Evolutionary conservation across 2,888 invertebrate species (phyloP), one percentile per base, ranked within the genome.

Genomic region (Parnassius orleans): DNA sequence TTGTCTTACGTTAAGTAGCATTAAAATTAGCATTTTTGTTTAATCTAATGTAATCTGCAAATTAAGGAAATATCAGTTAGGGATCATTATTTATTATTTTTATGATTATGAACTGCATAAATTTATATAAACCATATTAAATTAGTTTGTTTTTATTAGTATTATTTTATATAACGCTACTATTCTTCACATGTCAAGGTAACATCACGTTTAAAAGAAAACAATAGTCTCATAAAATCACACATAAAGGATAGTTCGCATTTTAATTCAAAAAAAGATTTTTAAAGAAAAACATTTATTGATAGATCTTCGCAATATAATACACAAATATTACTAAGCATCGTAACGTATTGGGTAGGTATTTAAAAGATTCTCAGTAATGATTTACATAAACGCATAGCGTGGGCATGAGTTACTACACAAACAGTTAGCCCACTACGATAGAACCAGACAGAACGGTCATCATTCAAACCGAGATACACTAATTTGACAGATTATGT

Each of bases 1-100:
- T 73, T 69, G 72, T 69, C 69, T 67, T 67, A 61, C 60, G 51
- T 66, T 65, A 60, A 68, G 63, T 68, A 64, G 58, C 62, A 59
- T 64, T 63, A 57, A 55, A 64, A 69, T 72, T 73, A 69, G 67
- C 71, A 70, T 70, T 66, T 69, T 68, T 68, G 41, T 46, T 58
- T 11, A 54, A 54, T 54, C 62, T 58, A 58, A 62, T 64, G 68
- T 65, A 69, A 57, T 65, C 57, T 65, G 66, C 67, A 66, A 72
- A 68, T 68, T 71, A 33, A 48, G 19, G 12, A 24, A 55, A 47
- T 47, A 33, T 33, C 33, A 48, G 24, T 46, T 46, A 56, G 47
- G 33, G 12, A n/a, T 46, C 46, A 7, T 46, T 11, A n/a, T 7
- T 46, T n/a, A 46, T 12, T 12, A 46, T 46, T 46, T 46, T 46